Conservation (phyloP, 2,888 invertebrate genomes). For the Drosophila conformis region DNA sequence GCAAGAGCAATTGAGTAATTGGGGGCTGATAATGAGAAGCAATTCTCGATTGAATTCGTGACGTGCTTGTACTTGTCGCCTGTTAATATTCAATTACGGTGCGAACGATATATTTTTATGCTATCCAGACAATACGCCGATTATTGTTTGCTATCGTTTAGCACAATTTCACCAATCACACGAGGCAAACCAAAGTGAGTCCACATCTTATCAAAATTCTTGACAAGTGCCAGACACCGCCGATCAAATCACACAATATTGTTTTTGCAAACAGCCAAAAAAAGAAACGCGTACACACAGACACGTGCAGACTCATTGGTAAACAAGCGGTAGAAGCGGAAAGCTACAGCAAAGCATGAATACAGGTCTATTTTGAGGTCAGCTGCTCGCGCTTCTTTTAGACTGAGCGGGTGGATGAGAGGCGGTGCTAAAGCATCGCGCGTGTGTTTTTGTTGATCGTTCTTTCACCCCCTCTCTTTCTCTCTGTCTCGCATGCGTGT, state of each 20-base stretch:
- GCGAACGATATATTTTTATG: background rate
- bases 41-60: conserved; percentile 46
- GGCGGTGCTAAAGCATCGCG: conserved; percentile 33
- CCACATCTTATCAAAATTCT: conserved; percentile 49
- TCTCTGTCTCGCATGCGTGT: background rate
- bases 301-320: conserved; percentile 16
- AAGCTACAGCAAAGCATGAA: conserved; percentile 40
- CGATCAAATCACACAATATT: conserved; percentile 33
- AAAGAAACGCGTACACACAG: background rate
- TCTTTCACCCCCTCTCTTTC: conserved; percentile 6
- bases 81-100: conserved; percentile 13
- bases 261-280: conserved; percentile 1
- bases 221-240: conserved; percentile 45
- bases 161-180: conserved; percentile 19
- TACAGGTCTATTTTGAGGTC: conserved; percentile 67
- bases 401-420: background rate
- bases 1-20: conserved; percentile 38
- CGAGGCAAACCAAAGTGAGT: conserved; percentile 42
- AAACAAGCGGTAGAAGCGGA: conserved; percentile 29
- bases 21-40: background rate
- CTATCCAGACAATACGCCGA: conserved; percentile 1
- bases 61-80: conserved; percentile 25
- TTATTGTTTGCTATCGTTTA: conserved; percentile 16
- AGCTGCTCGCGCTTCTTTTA: conserved; percentile 6
- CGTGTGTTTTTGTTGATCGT: conserved; percentile 31